Evolutionary conservation across 2,113 vertebrate species (phyloP), one percentile per base, ranked within the genome.

Genomic region (Sinosuthora webbiana): DNA sequence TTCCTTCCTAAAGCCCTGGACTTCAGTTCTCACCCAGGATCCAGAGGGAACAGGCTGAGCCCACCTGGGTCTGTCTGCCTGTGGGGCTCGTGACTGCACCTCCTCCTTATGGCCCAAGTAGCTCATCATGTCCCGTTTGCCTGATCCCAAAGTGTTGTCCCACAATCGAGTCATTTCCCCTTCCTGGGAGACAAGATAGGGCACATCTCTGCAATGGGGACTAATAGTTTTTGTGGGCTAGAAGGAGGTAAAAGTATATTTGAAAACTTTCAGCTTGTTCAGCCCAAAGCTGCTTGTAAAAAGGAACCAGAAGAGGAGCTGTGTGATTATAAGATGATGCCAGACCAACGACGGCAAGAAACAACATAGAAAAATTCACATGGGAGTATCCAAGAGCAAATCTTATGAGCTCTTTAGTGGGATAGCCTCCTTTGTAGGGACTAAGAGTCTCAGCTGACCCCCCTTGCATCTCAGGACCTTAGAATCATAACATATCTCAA

Each of bases 41-140:
- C 93, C 88, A 25, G 90, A 93, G 33, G 90, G 53, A 94, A 70
- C 0, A 6, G 87, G 41, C 83, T 97, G 95, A 90, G 77, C 84
- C 94, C 90, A 97, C 30, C n/a, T 96, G 73, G 93, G 20, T 67
- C 95, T 78, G n/a, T 97, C 97, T 90, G 80, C 37, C 89, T 91
- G 93, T 2, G 4, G 50, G 45, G 47, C 92, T 95, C 0, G 91
- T 7, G 86, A 35, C 64, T 10, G 63, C 4, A 71, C 65, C 37
- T 93, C 95, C 47, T 98, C 95, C 91, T 96, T 98, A 45, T 27
- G 63, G 87, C 90, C 93, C 22, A 23, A 4, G 5, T 90, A 97
- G 89, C 47, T 94, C 96, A 98, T 98, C 91, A 96, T 96, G 31
- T 95, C 62, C 81, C 30, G 24, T 88, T 90, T 75, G 81, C 96